phyloP scores from a whole-genome alignment of 1,140 invertebrate species.

The Drosophila nannoptera region DNA sequence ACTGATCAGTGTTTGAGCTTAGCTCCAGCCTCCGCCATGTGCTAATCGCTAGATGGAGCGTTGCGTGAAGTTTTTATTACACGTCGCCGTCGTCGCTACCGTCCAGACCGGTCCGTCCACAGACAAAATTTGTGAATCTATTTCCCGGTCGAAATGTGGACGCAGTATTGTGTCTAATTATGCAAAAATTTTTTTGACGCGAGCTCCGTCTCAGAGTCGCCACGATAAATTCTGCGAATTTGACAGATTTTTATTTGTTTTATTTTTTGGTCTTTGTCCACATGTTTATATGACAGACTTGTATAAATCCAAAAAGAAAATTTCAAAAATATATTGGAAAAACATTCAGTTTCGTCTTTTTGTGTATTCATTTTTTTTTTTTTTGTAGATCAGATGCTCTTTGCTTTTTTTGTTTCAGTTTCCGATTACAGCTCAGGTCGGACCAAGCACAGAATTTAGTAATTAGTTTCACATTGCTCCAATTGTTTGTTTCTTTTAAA shows the following conservation, averaged over 20 bases:
- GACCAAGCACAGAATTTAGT: neutral
- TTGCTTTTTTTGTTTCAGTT: slow-evolving; percentile 10
- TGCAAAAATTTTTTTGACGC: slow-evolving; percentile 66
- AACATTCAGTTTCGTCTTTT: neutral
- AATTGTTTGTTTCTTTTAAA: neutral
- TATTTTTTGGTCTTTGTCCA: slow-evolving; percentile 3
- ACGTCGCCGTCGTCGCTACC: slow-evolving; percentile 51
- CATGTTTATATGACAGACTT: neutral
- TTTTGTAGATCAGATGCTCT: neutral
- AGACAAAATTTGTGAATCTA: slow-evolving; percentile 47
- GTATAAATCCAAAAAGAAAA: too few species aligned
- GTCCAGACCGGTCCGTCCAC: slow-evolving; percentile 61
- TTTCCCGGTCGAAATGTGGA: slow-evolving; percentile 50
- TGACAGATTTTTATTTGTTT: slow-evolving; percentile 50
- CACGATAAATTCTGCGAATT: slow-evolving; percentile 70
- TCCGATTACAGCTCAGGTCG: neutral
- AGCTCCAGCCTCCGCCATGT: slow-evolving; percentile 52
- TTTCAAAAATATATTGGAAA: neutral
- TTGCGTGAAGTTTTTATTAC: slow-evolving; percentile 71
- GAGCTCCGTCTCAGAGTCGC: slow-evolving; percentile 60
- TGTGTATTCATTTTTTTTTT: too few species aligned
- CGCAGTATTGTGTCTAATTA: slow-evolving; percentile 49
- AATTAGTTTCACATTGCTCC: neutral
- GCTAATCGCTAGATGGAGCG: slow-evolving; percentile 33
- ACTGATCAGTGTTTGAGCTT: neutral